Evolutionary conservation across 2,797 vertebrate genomes (phyloP), one percentile per base, ranked within the genome.

Genomic region (Sebastes dallii): DNA sequence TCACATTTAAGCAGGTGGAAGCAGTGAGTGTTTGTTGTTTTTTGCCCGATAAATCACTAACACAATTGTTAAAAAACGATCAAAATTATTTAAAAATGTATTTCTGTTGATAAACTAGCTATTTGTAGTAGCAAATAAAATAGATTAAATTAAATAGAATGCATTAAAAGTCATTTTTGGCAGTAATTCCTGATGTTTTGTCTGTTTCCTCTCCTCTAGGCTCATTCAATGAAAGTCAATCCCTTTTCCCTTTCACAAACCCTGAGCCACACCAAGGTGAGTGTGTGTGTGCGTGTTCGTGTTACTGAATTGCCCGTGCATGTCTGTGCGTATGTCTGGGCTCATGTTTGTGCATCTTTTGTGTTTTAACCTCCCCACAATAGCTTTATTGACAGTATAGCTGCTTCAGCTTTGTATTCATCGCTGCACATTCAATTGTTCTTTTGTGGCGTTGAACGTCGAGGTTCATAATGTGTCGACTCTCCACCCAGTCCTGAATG

Each of bases 191-290:
- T 81, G 10, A 56, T 52, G 20, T 30, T 3, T 69, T 9, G 16
- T 69, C 36, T 75, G 59, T 75, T 75, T 85, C 68, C 4, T 88
- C 52, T 94, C 81, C 61, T 83, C 11, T 79, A 97, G 96, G 95
- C 96, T 94, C 97, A 96, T 85, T 95, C 96, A 86, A 96, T 95
- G 95, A 98, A 98, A 93, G 92, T 95, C 90, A 95, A 95, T 81
- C 96, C 95, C 1, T 97, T 97, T 88, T 93, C 97, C 27, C 91
- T 97, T 60, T 97, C 97, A 77, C 96, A 96, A 72, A 94, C 92
- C 72, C 94, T 96, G 87, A 94, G 94, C 89, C 93, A 93, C 95
- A 94, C 90, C 90, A 97, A 97, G 95, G 97, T 97, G 91, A 94
- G 94, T 72, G 67, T 30, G 39, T 70, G n/a, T 81, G 68, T n/a